Conservation (phyloP, 2,797 vertebrate genomes). For the Leuciscus waleckii region DNA sequence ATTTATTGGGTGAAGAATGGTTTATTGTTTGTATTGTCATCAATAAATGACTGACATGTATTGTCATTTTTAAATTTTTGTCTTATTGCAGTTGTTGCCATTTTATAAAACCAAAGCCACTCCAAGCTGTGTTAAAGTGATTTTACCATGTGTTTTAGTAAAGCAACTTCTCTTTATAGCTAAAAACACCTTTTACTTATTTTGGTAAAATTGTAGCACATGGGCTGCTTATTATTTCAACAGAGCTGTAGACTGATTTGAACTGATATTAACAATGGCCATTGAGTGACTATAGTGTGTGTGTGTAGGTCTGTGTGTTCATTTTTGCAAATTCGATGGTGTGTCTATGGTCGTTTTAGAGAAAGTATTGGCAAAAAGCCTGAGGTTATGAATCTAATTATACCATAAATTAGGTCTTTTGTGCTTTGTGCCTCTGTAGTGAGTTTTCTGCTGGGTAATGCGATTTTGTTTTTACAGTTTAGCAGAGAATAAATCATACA, state of each 20-base stretch:
- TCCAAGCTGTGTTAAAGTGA: conserved; percentile 1
- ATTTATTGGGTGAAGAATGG: background rate
- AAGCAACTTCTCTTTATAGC: background rate
- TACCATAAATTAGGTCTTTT: conserved; percentile 82
- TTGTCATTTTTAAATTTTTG: too few relatives aligned
- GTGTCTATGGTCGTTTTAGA: conserved; percentile 42
- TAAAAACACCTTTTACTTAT: background rate
- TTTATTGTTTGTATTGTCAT: background rate
- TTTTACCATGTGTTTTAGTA: background rate
- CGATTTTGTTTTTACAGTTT: conserved; percentile 86
- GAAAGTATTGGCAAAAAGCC: conserved; percentile 32
- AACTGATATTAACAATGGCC: background rate
- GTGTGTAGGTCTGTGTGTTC: conserved; percentile 21
- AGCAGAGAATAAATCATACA: conserved; percentile 83
- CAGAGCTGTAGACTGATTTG: background rate
- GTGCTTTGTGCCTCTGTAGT: conserved; percentile 63
- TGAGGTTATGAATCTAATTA: conserved; percentile 76
- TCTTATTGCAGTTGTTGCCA: background rate
- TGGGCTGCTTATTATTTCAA: background rate
- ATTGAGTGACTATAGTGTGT: background rate
- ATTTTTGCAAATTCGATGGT: conserved; percentile 24
- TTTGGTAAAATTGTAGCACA: background rate
- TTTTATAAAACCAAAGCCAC: background rate
- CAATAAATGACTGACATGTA: too few relatives aligned
- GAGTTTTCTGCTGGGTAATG: conserved; percentile 86